phyloP scores from a whole-genome alignment of 2,888 invertebrate species.

The Tachystola acroxantha region DNA sequence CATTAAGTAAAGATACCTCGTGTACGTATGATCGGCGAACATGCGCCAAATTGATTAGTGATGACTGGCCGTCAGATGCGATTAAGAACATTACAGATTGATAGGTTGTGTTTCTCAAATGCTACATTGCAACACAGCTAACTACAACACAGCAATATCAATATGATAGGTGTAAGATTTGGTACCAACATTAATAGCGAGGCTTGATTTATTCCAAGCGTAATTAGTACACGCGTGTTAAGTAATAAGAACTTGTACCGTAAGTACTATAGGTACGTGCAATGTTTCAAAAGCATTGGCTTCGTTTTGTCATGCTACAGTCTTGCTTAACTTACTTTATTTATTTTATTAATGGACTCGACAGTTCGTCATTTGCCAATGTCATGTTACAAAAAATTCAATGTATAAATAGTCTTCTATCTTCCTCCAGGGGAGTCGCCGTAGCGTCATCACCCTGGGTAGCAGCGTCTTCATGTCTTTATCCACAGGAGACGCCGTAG shows the following conservation, averaged over 20 bases:
- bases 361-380: no score
- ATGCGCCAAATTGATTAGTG: conserved; percentile 34
- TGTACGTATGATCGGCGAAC: background rate
- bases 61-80: conserved; percentile 37
- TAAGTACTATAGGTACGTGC: conserved; percentile 19
- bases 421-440: no score
- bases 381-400: no score
- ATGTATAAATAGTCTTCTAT: no score
- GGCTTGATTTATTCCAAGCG: conserved; percentile 34
- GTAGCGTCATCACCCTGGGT: no score
- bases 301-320: conserved; percentile 13
- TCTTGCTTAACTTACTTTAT: conserved; percentile 21
- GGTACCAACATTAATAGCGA: conserved; percentile 24
- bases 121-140: conserved; percentile 35
- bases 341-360: no score
- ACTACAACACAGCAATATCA: conserved; percentile 21
- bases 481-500: no score
- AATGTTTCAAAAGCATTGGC: conserved; percentile 25
- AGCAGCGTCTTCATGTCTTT: no score
- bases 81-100: conserved; percentile 36
- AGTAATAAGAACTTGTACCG: conserved; percentile 33
- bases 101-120: conserved; percentile 40
- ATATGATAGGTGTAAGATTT: conserved; percentile 29
- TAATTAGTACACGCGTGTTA: conserved; percentile 44
- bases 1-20: no score